These are phyloP conservation scores for Euclidia mi DNA, from an alignment of 2,888 invertebrate species.

Conservation along the genomic window DNA sequence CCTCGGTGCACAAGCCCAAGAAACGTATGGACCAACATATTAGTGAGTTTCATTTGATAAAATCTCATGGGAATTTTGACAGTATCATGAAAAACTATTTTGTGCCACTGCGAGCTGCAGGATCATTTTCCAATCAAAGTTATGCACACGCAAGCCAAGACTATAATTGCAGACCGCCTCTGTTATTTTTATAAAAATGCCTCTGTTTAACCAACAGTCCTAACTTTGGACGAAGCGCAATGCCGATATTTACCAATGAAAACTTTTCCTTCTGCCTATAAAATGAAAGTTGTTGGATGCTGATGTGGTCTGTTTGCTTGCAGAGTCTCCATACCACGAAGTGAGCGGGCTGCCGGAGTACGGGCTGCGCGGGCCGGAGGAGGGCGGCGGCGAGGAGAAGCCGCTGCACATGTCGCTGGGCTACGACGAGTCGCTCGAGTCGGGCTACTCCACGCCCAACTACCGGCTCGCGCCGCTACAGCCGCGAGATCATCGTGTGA, in stretches of 20 bases:
- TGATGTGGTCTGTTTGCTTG: not conserved
- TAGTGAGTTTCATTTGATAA: constrained; percentile 89
- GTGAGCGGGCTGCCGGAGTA: constrained; percentile 97
- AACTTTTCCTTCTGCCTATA: too few species aligned
- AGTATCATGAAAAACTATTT: too few species aligned
- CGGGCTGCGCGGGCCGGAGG: constrained; percentile 93
- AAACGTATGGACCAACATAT: constrained; percentile 96
- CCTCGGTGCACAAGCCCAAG: constrained; percentile 97
- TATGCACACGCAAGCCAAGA: not conserved
- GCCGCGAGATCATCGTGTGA: constrained; percentile 98
- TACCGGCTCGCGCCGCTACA: constrained; percentile 97
- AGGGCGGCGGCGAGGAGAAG: constrained; percentile 93
- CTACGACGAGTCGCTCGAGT: constrained; percentile 98
- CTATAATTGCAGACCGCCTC: not conserved
- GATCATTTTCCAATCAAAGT: too few species aligned
- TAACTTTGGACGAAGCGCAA: not conserved
- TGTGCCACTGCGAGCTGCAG: too few species aligned
- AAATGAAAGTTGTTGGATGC: not conserved
- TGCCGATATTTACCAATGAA: constrained; percentile 1
- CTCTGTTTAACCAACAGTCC: not conserved
- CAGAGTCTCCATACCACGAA: constrained; percentile 98
- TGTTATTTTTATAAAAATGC: not conserved
- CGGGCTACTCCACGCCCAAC: constrained; percentile 98
- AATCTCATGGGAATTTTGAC: too few species aligned
- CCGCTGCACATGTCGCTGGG: constrained; percentile 96